Conservation (phyloP, 1,140 invertebrate species). For the Dinoponera quadriceps region DNA sequence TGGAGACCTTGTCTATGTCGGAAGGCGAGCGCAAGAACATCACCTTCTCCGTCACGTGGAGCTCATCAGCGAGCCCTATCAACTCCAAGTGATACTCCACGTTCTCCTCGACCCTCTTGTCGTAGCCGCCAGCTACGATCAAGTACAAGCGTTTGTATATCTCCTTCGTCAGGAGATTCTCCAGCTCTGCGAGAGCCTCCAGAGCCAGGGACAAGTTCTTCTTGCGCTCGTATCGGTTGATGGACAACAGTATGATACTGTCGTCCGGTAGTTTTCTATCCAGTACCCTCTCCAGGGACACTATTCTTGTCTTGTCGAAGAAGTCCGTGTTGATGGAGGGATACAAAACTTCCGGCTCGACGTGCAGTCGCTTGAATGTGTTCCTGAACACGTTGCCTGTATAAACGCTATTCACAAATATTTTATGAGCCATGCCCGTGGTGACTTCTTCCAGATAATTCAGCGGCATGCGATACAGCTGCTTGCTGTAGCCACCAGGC, state of each 20-base stretch:
- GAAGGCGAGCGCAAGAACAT: conserved; percentile 95
- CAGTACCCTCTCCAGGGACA: conserved; percentile 84
- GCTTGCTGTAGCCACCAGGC: conserved; percentile 89
- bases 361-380: conserved; percentile 92
- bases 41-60: conserved; percentile 91
- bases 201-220: conserved; percentile 96
- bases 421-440: conserved; percentile 93
- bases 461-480: conserved; percentile 94
- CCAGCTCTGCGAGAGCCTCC: conserved; percentile 90
- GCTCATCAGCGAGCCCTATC: conserved; percentile 87
- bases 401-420: conserved; percentile 98
- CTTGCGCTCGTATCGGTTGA: conserved; percentile 99
- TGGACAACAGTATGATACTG: conserved; percentile 93
- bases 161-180: conserved; percentile 84
- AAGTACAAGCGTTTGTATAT: conserved; percentile 91
- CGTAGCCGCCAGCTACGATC: conserved; percentile 99
- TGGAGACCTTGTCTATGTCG: conserved; percentile 93
- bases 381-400: conserved; percentile 93
- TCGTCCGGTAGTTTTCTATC: conserved; percentile 83
- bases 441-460: conserved; percentile 97
- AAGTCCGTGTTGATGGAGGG: conserved; percentile 95
- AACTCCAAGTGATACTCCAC: conserved; percentile 95
- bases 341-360: conserved; percentile 94
- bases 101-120: conserved; percentile 95
- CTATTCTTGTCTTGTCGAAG: conserved; percentile 88